A percentile compares a stretch with the other conserved stretches of the same genome.
Conservation (phyloP, 1,140 invertebrate genomes). For the Ostrea denselamellosa region DNA sequence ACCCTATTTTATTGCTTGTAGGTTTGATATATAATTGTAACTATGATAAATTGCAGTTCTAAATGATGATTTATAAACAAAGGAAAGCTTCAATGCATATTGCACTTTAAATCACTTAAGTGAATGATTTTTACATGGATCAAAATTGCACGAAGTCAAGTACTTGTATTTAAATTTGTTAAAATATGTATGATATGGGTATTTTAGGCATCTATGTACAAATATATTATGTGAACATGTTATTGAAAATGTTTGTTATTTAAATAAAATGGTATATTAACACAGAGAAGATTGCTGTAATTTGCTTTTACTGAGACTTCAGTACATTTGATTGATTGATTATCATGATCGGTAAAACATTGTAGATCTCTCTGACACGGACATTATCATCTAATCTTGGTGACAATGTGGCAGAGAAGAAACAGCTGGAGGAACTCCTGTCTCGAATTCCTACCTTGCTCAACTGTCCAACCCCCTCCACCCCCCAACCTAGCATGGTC, state of each 20-base stretch:
- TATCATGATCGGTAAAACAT: not conserved
- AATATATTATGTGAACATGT: not conserved
- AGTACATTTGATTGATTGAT: too few species aligned
- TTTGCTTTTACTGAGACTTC: too few species aligned
- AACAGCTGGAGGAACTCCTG: constrained; percentile 74
- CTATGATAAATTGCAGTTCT: too few species aligned
- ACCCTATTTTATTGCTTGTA: too few species aligned
- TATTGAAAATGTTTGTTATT: not conserved
- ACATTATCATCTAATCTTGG: constrained; percentile 70
- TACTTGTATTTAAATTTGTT: not conserved
- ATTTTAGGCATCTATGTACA: not conserved
- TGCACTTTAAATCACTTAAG: not conserved
- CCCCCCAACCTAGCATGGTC: constrained; percentile 46
- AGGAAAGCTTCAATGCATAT: not conserved
- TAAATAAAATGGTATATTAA: too few species aligned
- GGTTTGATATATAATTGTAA: too few species aligned
- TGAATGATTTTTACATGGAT: not conserved
- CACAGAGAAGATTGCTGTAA: too few species aligned
- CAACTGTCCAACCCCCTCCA: constrained; percentile 45
- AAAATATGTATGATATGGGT: not conserved
- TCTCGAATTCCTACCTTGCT: constrained; percentile 65
- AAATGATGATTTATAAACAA: too few species aligned
- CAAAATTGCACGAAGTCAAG: constrained; percentile 1
- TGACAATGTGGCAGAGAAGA: constrained; percentile 73
- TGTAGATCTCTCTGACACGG: constrained; percentile 80